Base-by-base conservation (phyloP, 2,113 vertebrate species). In the Verasper variegatus region DNA sequence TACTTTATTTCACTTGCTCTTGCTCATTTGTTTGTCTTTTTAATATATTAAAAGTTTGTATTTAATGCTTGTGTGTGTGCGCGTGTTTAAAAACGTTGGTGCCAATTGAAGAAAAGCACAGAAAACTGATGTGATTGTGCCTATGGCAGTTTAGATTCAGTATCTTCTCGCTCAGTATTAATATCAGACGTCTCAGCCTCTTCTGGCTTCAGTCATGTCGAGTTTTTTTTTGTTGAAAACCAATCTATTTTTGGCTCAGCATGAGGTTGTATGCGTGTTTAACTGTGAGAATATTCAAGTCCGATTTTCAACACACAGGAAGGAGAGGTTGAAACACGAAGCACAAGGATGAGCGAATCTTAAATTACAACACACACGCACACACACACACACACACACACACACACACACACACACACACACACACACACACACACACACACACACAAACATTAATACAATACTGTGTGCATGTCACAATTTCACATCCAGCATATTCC, bases 231-330 rank as follows among this genome's bases (percentile, higher is more conserved):
- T 49, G 11, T 59, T n/a, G n/a, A n/a, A 26, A 54, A 27, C 18
- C 6, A 14, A 31, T 47, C 24, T 81, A 62, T 78, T 58, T 80
- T 67, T 74, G 59, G 45, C 57, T 63, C 56, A 6, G 31, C 40
- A n/a, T 24, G 21, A 21, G 62, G 24, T 42, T 68, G 77, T 13
- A 3, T 54, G 61, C 42, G 56, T 63, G 9, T 63, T 61, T 5
- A 42, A 13, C 40, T 68, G 58, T 21, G 26, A 23, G 18, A 52
- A 65, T 21, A 49, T 58, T 58, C 40, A 45, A 65, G 24, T 81
- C 18, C 42, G 14, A 54, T 63, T 62, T 55, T 14, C 8, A n/a
- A 10, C 35, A 61, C 26, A 20, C 13, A 40, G 58, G 40, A 21
- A 31, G 6, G 31, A 31, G 31, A 8, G 6, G 31, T 5, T 31